phyloP scores from a whole-genome alignment of 2,888 invertebrate genomes.

The Pristionchus fissidentatus region DNA sequence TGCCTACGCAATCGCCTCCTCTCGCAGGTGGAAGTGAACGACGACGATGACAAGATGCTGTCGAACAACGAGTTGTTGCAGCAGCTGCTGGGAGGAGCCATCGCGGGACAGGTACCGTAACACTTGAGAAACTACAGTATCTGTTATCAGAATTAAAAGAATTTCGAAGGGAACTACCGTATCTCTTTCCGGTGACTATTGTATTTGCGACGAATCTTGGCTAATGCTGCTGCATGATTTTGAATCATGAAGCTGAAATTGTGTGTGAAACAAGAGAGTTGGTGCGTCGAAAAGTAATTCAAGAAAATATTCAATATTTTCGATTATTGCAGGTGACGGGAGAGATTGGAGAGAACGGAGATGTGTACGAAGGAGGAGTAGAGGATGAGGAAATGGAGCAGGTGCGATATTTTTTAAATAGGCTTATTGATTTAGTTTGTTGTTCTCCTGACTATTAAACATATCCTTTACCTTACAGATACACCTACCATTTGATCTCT shows the following conservation, averaged over 20 bases:
- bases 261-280: not conserved
- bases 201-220: too few relatives aligned
- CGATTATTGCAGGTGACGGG: constrained; percentile 1
- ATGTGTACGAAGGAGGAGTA: constrained; percentile 4
- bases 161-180: too few relatives aligned
- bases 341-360: constrained; percentile 3
- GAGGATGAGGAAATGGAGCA: not conserved
- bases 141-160: not conserved
- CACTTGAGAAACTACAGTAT: not conserved
- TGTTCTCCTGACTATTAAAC: too few relatives aligned
- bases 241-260: too few relatives aligned
- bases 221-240: too few relatives aligned
- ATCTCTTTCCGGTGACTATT: too few relatives aligned
- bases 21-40: not conserved
- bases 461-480: too few relatives aligned
- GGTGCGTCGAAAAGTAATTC: too few relatives aligned
- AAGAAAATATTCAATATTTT: too few relatives aligned
- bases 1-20: too few relatives aligned
- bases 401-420: not conserved
- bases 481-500: too few relatives aligned
- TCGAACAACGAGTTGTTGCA: constrained; percentile 37
- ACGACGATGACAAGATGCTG: constrained; percentile 2
- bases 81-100: constrained; percentile 40
- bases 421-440: too few relatives aligned
- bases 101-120: constrained; percentile 19